Base-by-base conservation (phyloP, 2,888 invertebrate genomes). In the Diaperis boleti region DNA sequence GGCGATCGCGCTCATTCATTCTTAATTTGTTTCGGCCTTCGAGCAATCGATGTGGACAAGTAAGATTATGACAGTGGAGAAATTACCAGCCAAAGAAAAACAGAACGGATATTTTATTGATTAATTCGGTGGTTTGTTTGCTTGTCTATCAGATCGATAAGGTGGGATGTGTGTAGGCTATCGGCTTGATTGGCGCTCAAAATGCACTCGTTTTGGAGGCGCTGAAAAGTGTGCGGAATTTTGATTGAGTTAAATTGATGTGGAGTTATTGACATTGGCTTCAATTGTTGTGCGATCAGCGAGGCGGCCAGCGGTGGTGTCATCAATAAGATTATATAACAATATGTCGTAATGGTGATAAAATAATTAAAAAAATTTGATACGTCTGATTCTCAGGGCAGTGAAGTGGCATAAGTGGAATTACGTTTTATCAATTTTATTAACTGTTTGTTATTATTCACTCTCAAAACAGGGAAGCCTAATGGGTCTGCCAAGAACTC, bases 71-170 rank as follows among this genome's bases (percentile, higher is more conserved):
- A 26, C 6, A 26, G 26, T 26, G 6, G 6, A 26, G 26, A 5
- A 26, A 26, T 26, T 26, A 26, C 26, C 2, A 33, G 33, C 5
- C n/a, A 11, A 33, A 10, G 33, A 33, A 4, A 33, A 33, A 22
- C 10, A 11, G 10, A 10, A 22, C 26, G 44, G 26, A 44, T 26
- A 44, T 20, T 44, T 10, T 18, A 44, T 44, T 13, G 44, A 44
- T 44, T 44, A 13, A 44, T 44, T 44, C 22, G 11, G n/a, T n/a
- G n/a, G 20, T 44, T 44, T 44, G 44, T 44, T 44, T 44, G 22
- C 44, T 26, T 44, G 44, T 44, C 44, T 26, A 8, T n/a, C 26
- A 10, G 14, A 44, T 44, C 44, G 44, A 44, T 44, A 44, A 3
- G 3, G 44, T 44, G 22, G 22, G 44, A 44, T 44, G 44, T 44